These are phyloP conservation scores for Adineta ricciae DNA, from an alignment of 2,888 invertebrate species.

Conservation along the genomic window DNA sequence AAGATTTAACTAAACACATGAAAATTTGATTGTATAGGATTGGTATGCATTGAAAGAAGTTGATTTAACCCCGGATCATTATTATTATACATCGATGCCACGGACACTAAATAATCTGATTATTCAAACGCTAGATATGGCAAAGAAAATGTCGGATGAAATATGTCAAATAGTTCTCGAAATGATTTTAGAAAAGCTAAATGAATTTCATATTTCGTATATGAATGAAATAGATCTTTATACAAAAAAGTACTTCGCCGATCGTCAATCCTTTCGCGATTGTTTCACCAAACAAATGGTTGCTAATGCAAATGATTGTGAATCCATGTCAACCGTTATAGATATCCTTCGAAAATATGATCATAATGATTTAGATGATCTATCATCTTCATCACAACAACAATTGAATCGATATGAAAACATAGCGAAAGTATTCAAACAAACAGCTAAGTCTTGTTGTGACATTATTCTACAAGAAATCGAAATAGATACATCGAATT, in stretches of 20 bases:
- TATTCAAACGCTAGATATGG: constrained; percentile 16
- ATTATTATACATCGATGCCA: constrained; percentile 5
- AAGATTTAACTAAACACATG: no score
- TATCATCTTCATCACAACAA: background rate
- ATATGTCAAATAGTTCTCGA: background rate
- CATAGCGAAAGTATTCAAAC: background rate
- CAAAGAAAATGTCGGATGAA: constrained; percentile 5
- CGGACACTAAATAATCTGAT: constrained; percentile 15
- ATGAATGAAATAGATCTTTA: background rate
- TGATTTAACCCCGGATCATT: constrained; percentile 6
- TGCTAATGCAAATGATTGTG: constrained; percentile 20
- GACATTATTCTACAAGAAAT: background rate
- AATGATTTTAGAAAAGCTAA: background rate
- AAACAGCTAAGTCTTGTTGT: background rate
- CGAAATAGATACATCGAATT: background rate
- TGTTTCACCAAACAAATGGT: constrained; percentile 18
- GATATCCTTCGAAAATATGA: background rate
- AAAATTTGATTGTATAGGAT: background rate
- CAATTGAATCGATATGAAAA: background rate
- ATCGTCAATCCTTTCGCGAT: background rate
- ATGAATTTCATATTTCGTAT: constrained; percentile 10
- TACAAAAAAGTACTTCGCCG: background rate
- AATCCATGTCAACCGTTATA: background rate
- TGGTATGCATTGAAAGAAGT: constrained; percentile 18
- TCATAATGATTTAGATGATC: constrained; percentile 3